phyloP scores from a whole-genome alignment of 2,113 vertebrate genomes.

The Cyrtonyx montezumae region DNA sequence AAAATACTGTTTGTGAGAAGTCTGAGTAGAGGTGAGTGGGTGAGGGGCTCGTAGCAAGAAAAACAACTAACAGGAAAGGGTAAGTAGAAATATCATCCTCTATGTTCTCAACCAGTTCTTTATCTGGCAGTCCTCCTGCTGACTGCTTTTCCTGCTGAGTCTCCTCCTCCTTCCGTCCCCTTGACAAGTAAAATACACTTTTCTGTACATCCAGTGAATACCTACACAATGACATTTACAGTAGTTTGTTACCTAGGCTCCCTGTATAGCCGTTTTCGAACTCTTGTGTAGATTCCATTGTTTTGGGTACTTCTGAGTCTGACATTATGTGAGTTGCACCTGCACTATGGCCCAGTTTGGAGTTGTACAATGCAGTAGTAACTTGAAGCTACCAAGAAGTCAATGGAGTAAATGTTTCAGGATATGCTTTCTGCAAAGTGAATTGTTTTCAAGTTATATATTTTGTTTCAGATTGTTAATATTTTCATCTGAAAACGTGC shows the following conservation, averaged over 20 bases:
- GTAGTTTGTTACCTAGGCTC: background rate
- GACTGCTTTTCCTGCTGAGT: slow-evolving; percentile 53
- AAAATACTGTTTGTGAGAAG: slow-evolving; percentile 48
- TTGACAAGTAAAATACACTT: slow-evolving; percentile 16
- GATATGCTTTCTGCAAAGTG: background rate
- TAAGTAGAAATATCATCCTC: slow-evolving; percentile 55
- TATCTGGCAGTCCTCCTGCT: slow-evolving; percentile 69
- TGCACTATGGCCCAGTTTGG: background rate
- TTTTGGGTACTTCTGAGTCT: background rate
- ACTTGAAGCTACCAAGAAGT: background rate
- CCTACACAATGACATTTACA: background rate
- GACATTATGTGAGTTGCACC: background rate
- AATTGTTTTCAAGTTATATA: background rate
- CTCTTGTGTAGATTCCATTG: background rate
- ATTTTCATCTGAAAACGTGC: background rate
- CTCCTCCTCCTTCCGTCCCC: slow-evolving; percentile 60
- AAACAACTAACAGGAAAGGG: slow-evolving; percentile 60
- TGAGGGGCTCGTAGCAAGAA: slow-evolving; percentile 52
- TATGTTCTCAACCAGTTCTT: slow-evolving; percentile 46
- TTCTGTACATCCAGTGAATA: slow-evolving; percentile 11
- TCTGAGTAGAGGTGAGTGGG: slow-evolving; percentile 20
- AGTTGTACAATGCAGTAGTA: background rate
- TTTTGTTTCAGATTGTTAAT: background rate
- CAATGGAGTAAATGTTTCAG: background rate
- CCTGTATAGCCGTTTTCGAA: background rate